phyloP scores from a whole-genome alignment of 2,113 vertebrate species.

The Lepus americanus region DNA sequence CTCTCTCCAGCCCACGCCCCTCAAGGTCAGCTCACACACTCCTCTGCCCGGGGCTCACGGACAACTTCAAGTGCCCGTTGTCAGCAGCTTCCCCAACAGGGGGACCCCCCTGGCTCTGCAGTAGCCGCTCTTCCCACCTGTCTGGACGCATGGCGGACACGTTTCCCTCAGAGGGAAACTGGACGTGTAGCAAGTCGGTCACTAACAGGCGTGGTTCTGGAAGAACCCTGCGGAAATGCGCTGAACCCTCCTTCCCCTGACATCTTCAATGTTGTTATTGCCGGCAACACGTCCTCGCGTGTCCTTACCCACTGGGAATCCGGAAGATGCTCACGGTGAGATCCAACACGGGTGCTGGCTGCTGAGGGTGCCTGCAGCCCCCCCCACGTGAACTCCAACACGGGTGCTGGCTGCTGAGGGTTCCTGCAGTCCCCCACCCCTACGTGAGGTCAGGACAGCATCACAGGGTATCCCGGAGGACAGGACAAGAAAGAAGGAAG shows the following conservation, averaged over 20 bases:
- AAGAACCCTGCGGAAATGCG: background rate
- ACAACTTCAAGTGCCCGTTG: fast-evolving
- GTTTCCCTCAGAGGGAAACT: background rate
- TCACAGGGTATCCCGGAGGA: background rate
- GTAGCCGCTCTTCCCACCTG: fast-evolving
- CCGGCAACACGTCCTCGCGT: background rate
- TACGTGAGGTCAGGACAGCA: background rate
- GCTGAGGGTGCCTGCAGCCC: slow-evolving; percentile 6
- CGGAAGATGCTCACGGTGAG: slow-evolving; percentile 9
- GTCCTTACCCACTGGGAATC: background rate
- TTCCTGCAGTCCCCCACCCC: too few species aligned
- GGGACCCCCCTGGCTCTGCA: fast-evolving
- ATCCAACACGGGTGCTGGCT: background rate
- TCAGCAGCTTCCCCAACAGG: fast-evolving
- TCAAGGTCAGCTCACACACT: too few species aligned
- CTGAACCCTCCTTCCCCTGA: background rate
- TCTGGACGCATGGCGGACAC: background rate
- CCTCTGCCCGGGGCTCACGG: background rate
- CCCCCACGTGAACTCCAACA: too few species aligned
- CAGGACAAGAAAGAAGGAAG: slow-evolving; percentile 40
- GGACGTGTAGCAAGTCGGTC: fast-evolving
- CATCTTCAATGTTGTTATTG: background rate
- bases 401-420: too few species aligned
- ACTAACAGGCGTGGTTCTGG: background rate
- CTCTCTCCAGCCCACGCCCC: too few species aligned